These are phyloP conservation scores for Ceratotherium simum DNA, from an alignment of 2,113 vertebrate genomes.

Conservation along the genomic window DNA sequence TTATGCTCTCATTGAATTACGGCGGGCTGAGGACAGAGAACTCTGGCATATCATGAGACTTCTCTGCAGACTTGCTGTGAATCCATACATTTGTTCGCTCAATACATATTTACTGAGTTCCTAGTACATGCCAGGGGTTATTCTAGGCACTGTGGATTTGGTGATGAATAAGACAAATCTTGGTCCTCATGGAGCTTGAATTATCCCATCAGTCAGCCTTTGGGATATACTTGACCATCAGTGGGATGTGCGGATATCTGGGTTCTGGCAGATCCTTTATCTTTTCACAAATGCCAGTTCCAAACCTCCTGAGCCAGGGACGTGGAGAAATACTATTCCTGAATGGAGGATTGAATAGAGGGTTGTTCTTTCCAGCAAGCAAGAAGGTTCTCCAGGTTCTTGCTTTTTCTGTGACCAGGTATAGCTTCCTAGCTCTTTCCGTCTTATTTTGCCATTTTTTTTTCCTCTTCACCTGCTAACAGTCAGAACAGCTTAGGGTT, in stretches of 20 bases:
- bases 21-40: not conserved
- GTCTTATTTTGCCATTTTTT: not conserved
- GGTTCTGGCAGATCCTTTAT: not conserved
- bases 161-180: conserved; percentile 8
- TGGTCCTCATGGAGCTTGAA: not conserved
- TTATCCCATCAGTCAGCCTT: not conserved
- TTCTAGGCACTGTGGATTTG: not conserved
- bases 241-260: not conserved
- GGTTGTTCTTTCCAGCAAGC: not conserved
- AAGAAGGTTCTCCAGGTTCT: not conserved
- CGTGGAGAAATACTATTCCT: not conserved
- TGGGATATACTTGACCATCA: not conserved
- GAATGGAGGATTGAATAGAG: not conserved
- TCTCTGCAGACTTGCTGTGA: not conserved
- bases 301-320: not conserved
- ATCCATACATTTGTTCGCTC: not conserved
- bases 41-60: not conserved
- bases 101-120: not conserved
- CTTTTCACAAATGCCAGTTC: not conserved
- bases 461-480: not conserved
- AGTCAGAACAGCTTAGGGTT: not conserved
- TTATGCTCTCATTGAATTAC: conserved; percentile 31
- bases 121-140: not conserved
- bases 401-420: not conserved
- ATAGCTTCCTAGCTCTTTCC: not conserved